Conservation (phyloP, 2,113 vertebrate species). For the Sapajus apella region DNA sequence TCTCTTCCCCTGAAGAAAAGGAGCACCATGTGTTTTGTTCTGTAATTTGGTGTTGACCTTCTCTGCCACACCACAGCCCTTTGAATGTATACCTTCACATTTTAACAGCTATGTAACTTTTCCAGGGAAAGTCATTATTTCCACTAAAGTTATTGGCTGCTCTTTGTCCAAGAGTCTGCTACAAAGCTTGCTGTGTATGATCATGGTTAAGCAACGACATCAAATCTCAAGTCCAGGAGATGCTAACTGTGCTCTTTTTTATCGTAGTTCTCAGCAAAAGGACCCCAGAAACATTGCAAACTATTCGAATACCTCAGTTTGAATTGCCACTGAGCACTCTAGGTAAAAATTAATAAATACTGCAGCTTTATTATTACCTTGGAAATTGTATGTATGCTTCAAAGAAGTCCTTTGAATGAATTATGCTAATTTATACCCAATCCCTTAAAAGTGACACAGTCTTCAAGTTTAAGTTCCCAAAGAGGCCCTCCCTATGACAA, state of each 20-base stretch:
- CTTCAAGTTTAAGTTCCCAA: background rate
- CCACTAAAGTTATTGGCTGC: background rate
- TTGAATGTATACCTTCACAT: background rate
- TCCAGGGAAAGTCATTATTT: background rate
- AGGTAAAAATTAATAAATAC: slow-evolving; percentile 55
- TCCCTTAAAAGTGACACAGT: background rate
- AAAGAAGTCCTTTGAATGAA: background rate
- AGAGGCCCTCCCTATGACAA: background rate
- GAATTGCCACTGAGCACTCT: slow-evolving; percentile 66
- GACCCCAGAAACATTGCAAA: background rate
- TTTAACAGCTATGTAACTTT: background rate
- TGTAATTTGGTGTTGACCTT: background rate
- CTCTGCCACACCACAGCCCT: background rate
- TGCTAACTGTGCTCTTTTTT: slow-evolving; percentile 52
- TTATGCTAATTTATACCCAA: background rate
- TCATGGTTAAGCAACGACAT: background rate
- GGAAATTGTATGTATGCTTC: background rate
- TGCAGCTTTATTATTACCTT: background rate
- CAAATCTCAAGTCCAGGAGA: background rate
- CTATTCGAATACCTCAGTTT: slow-evolving; percentile 60
- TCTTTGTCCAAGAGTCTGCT: background rate
- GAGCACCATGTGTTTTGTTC: background rate
- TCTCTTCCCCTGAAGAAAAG: background rate
- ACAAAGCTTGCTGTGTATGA: background rate
- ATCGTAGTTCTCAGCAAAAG: slow-evolving; percentile 63